Evolutionary conservation across 2,113 vertebrate species (phyloP).

Genomic region (Rattus rattus): DNA sequence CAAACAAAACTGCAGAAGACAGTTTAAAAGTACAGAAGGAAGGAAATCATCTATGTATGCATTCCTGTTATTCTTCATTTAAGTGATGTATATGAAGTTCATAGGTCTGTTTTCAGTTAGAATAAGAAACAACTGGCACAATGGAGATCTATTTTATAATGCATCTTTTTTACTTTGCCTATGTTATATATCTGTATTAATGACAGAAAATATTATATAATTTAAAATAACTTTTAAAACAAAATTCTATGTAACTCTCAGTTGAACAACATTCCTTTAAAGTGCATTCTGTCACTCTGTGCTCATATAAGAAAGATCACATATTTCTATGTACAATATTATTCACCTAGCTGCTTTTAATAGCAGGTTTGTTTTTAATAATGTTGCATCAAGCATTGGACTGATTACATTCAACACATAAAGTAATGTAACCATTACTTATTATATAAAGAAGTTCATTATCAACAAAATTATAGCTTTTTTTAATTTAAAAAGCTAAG

Average conservation of each 20-base stretch:
- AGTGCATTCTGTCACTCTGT: neutral
- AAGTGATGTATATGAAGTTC: neutral
- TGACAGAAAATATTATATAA: neutral
- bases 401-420: neutral
- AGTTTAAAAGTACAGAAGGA: neutral
- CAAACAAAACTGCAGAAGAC: neutral
- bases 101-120: neutral
- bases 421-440: neutral
- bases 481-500: neutral
- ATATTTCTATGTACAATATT: neutral
- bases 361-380: neutral
- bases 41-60: neutral
- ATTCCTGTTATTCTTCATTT: neutral
- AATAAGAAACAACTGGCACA: neutral
- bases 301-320: neutral
- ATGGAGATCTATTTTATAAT: neutral
- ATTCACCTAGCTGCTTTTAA: neutral
- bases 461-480: neutral
- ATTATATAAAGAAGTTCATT: neutral
- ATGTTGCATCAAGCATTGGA: neutral
- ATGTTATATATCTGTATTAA: neutral
- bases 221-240: neutral
- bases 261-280: neutral
- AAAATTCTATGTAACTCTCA: neutral
- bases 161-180: neutral